Conservation (phyloP, 1,140 invertebrate species). For the Drosophila varians region DNA sequence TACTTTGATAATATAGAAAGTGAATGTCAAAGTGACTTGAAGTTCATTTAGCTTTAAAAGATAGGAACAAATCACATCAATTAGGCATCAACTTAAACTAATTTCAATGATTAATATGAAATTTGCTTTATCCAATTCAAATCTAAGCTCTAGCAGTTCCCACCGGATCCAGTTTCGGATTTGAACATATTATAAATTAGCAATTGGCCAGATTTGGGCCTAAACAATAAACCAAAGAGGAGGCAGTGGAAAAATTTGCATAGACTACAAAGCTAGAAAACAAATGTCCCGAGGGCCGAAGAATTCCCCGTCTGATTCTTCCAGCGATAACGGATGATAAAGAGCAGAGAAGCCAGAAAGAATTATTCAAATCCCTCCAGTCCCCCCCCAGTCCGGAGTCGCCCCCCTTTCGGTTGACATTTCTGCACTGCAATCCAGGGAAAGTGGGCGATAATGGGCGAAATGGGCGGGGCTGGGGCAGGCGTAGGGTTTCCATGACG, state of each 20-base stretch:
- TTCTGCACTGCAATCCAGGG: slow-evolving; percentile 28
- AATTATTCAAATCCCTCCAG: slow-evolving; percentile 28
- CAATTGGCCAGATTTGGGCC: slow-evolving; percentile 5
- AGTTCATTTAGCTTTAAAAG: background rate
- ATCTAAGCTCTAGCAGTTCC: background rate
- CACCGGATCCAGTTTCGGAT: background rate
- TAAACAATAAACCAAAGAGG: slow-evolving; percentile 20
- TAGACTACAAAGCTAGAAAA: slow-evolving; percentile 21
- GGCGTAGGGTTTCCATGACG: slow-evolving; percentile 50
- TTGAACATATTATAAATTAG: slow-evolving; percentile 3
- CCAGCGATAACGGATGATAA: slow-evolving; percentile 52
- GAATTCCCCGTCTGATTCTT: slow-evolving; percentile 35
- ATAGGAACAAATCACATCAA: background rate
- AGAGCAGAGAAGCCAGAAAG: slow-evolving; percentile 21
- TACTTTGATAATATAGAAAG: slow-evolving; percentile 14
- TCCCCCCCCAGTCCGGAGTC: background rate
- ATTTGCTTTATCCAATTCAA: background rate
- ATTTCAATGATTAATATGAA: background rate
- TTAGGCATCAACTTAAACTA: too few relatives aligned
- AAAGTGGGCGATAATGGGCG: slow-evolving; percentile 40
- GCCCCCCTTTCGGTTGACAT: slow-evolving; percentile 10
- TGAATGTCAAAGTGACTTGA: background rate
- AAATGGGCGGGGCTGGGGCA: slow-evolving; percentile 22
- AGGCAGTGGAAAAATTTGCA: slow-evolving; percentile 45
- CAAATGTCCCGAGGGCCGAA: slow-evolving; percentile 21